phyloP scores from a whole-genome alignment of 2,797 vertebrate genomes.

The Epinephelus awoara region DNA sequence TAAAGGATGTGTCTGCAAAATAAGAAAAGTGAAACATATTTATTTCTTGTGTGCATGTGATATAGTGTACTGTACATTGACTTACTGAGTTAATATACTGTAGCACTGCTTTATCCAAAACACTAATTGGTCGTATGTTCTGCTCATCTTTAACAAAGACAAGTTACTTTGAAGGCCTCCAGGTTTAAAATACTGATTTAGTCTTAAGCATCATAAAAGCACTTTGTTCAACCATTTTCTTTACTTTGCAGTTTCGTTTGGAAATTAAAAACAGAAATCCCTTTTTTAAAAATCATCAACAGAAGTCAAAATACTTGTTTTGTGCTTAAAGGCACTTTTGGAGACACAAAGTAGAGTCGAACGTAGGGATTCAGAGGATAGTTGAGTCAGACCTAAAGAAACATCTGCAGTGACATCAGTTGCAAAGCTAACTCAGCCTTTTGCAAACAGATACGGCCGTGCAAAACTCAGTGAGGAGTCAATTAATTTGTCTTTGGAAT shows the following conservation, averaged over 20 bases:
- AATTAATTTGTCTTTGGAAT: constrained; percentile 65
- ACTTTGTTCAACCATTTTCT: constrained; percentile 64
- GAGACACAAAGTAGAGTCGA: constrained; percentile 59
- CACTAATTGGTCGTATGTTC: constrained; percentile 46
- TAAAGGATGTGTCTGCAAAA: background rate
- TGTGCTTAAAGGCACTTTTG: constrained; percentile 83
- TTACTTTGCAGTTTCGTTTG: constrained; percentile 68
- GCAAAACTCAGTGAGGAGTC: constrained; percentile 38
- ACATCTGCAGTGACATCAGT: constrained; percentile 58
- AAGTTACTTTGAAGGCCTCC: constrained; percentile 71
- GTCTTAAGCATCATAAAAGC: constrained; percentile 62
- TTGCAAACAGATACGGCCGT: constrained; percentile 48
- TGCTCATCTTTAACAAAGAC: constrained; percentile 47
- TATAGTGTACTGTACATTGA: constrained; percentile 22
- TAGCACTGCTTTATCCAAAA: constrained; percentile 42
- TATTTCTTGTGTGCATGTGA: constrained; percentile 18
- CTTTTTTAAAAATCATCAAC: constrained; percentile 36
- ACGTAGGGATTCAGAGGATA: constrained; percentile 32
- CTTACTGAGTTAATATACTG: constrained; percentile 12
- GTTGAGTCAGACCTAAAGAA: constrained; percentile 37
- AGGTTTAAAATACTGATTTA: constrained; percentile 62
- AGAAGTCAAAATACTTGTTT: constrained; percentile 58
- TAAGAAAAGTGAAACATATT: background rate
- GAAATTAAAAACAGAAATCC: constrained; percentile 48
- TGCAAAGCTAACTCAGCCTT: constrained; percentile 44